phyloP scores from a whole-genome alignment of 1,140 invertebrate species.

The Dendrolimus kikuchii region DNA sequence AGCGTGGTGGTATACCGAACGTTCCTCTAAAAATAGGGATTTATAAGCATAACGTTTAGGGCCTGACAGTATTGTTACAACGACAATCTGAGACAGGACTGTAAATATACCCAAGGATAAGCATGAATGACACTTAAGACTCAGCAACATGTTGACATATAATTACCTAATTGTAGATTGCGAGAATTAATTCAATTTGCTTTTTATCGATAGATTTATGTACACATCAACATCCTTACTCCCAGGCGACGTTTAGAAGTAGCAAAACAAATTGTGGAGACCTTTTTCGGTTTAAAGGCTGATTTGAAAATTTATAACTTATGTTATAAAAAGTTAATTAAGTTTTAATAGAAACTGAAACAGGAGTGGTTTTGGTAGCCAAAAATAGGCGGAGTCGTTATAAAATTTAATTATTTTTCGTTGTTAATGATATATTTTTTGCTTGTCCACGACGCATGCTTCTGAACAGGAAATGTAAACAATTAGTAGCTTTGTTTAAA shows the following conservation, averaged over 20 bases:
- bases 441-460: conserved; percentile 32
- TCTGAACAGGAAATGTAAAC: conserved; percentile 49
- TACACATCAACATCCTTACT: too few species aligned
- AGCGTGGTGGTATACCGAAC: too few species aligned
- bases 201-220: too few species aligned
- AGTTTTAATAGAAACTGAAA: conserved; percentile 70
- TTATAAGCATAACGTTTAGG: too few species aligned
- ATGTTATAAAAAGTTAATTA: conserved; percentile 65
- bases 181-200: too few species aligned
- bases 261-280: conserved; percentile 65
- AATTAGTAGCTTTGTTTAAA: conserved; percentile 27
- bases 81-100: too few species aligned
- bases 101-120: too few species aligned
- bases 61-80: too few species aligned
- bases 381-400: conserved; percentile 69
- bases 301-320: conserved; percentile 60
- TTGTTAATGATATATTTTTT: conserved; percentile 44
- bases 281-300: conserved; percentile 46
- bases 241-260: conserved; percentile 66
- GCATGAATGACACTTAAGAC: too few species aligned
- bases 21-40: too few species aligned
- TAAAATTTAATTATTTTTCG: conserved; percentile 67
- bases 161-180: too few species aligned
- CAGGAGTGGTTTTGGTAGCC: conserved; percentile 66
- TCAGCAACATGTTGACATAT: too few species aligned